Evolutionary conservation across 2,888 invertebrate genomes (phyloP), one percentile per base, ranked within the genome.

Genomic region (Drosophila planitibia): DNA sequence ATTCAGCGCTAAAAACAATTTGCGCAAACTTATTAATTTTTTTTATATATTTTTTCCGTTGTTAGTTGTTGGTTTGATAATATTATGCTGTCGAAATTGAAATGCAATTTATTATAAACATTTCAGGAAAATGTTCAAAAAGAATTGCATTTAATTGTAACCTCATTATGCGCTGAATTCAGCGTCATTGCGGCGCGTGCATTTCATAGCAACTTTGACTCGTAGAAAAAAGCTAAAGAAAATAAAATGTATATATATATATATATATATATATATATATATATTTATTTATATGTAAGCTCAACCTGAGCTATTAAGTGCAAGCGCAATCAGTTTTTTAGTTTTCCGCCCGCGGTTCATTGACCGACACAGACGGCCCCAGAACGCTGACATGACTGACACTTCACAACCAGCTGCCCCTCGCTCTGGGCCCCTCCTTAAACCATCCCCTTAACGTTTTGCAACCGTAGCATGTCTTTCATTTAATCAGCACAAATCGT

Each of bases 341-440:
- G 79, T 83, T 85, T 85, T 82, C 82, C 81, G 84, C 70, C 59
- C 30, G 61, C 44, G 59, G 85, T 85, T 85, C 85, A 81, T 70
- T 81, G 85, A 88, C 85, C 85, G 80, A 67, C 81, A 73, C 71
- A 70, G 72, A 74, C 84, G 88, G 85, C 89, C 85, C 76, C 76
- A 87, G 59, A 84, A 41, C 79, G 89, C 85, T 85, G 89, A 85
- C 89, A 86, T 74, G 86, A 76, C 28, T 28, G 28, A 82, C 86
- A 59, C 66, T 71, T 78, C 52, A 44, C 49, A 79, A 63, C 60
- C 44, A 22, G 55, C 62, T 37, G 49, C 58, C 55, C 55, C 49
- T 37, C 52, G n/a, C 39, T 37, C 22, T 55, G 33, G n/a, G 10
- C 12, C 37, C 28, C 12, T 19, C 10, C 19, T 4, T 16, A 6